A percentile compares a stretch with the other conserved stretches of the same genome.
These are phyloP conservation scores for Leptinotarsa haldemani DNA, from an alignment of 2,888 invertebrate genomes.

Conservation along the genomic window DNA sequence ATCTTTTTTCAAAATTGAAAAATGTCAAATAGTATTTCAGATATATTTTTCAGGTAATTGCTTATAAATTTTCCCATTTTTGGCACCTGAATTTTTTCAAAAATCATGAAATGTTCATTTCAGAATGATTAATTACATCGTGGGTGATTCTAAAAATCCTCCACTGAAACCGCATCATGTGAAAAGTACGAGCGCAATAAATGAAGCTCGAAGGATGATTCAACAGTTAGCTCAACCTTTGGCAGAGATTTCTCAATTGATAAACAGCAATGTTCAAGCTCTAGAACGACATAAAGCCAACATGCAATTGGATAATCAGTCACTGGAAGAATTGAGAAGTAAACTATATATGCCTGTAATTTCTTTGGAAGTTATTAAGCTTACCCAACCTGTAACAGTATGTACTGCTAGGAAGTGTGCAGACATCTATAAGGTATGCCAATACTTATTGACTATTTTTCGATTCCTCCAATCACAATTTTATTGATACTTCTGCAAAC, in stretches of 20 bases:
- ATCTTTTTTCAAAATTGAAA: too few species aligned
- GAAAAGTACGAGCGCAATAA: conserved; percentile 57
- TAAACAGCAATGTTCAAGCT: conserved; percentile 58
- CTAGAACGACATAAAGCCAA: conserved; percentile 53
- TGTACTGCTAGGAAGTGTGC: conserved; percentile 55
- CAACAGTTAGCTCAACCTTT: conserved; percentile 59
- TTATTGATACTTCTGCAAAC: too few species aligned
- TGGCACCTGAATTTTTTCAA: too few species aligned
- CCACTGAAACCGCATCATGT: conserved; percentile 58
- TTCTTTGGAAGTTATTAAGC: conserved; percentile 51
- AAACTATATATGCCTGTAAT: conserved; percentile 58
- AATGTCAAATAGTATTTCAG: too few species aligned
- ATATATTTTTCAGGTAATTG: too few species aligned
- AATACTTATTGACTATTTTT: too few species aligned
- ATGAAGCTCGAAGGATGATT: conserved; percentile 60
- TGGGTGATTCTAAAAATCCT: conserved; percentile 47
- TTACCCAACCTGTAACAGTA: conserved; percentile 59
- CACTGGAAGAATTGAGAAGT: conserved; percentile 54
- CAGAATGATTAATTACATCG: conserved; percentile 57
- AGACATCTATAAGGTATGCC: conserved; percentile 49
- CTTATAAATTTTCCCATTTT: too few species aligned
- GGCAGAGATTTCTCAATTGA: conserved; percentile 59
- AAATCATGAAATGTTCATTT: conserved; percentile 26
- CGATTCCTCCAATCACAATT: too few species aligned
- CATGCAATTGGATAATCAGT: conserved; percentile 46